phyloP scores from a whole-genome alignment of 2,113 vertebrate genomes.

The Ranitomeya imitator region DNA sequence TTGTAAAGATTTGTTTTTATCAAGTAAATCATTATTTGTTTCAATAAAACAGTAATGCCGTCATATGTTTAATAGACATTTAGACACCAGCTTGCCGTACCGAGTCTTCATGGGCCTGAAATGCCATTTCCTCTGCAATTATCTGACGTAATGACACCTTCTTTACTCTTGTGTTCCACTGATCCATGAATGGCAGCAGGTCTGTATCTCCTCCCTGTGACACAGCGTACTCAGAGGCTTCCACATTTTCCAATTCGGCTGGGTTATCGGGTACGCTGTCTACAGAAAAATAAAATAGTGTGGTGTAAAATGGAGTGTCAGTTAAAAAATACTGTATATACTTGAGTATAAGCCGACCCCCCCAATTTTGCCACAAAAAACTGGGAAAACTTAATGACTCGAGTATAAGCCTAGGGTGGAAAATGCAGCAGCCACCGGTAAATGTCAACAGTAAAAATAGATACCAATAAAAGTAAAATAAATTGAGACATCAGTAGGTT shows the following conservation, averaged over 20 bases:
- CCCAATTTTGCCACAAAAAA: no score
- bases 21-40: background rate
- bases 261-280: constrained; percentile 65
- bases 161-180: constrained; percentile 82
- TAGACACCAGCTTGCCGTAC: constrained; percentile 68
- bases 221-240: constrained; percentile 64
- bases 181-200: constrained; percentile 81
- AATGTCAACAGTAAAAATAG: no score
- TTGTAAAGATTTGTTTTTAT: background rate
- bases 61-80: background rate
- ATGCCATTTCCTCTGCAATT: constrained; percentile 90
- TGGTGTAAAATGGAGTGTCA: no score
- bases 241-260: constrained; percentile 62
- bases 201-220: constrained; percentile 65
- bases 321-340: no score
- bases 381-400: no score
- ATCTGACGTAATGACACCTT: constrained; percentile 90
- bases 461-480: no score
- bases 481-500: no score
- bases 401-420: no score
- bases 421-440: no score
- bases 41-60: background rate
- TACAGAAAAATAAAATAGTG: constrained; percentile 57
- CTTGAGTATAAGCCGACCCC: no score
- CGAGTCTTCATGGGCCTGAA: constrained; percentile 83